Evolutionary conservation across 2,113 vertebrate species (phyloP).

Genomic region (Genyomyrus donnyi): DNA sequence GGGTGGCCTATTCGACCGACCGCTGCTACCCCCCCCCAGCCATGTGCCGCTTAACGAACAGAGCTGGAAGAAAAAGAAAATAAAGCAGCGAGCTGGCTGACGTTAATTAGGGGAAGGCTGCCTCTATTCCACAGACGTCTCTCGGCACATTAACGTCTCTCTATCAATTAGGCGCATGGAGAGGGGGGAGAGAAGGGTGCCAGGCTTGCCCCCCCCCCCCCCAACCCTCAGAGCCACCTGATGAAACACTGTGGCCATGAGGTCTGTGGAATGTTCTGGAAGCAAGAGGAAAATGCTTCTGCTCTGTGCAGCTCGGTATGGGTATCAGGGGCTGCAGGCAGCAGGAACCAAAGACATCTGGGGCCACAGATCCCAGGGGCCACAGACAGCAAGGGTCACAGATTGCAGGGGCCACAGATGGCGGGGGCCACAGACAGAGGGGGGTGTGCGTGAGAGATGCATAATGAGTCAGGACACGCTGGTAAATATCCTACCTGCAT

Average conservation of each 20-base stretch:
- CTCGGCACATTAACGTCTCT: slow-evolving; percentile 35
- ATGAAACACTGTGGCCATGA: slow-evolving; percentile 44
- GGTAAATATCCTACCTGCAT: neutral
- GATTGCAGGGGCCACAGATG: neutral
- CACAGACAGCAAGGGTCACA: neutral
- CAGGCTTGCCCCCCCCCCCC: slow-evolving; percentile 14
- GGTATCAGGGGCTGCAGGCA: neutral
- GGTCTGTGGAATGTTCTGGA: slow-evolving; percentile 33
- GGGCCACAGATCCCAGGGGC: neutral
- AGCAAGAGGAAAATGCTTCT: slow-evolving; percentile 35
- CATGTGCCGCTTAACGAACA: slow-evolving; percentile 5
- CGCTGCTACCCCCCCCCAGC: neutral
- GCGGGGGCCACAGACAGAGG: neutral
- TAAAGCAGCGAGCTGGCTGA: no score
- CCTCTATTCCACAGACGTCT: slow-evolving; percentile 40
- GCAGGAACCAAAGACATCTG: neutral
- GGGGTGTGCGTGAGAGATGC: neutral
- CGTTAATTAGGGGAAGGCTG: slow-evolving; percentile 21
- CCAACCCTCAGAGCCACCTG: slow-evolving; percentile 38
- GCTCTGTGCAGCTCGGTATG: slow-evolving; percentile 41
- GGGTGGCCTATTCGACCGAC: neutral
- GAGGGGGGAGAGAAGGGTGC: slow-evolving; percentile 19
- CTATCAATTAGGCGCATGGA: slow-evolving; percentile 39
- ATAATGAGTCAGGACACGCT: neutral
- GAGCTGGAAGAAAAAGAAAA: neutral